Evolutionary conservation across 2,888 invertebrate species (phyloP).

Genomic region (Electrophaes corylata): DNA sequence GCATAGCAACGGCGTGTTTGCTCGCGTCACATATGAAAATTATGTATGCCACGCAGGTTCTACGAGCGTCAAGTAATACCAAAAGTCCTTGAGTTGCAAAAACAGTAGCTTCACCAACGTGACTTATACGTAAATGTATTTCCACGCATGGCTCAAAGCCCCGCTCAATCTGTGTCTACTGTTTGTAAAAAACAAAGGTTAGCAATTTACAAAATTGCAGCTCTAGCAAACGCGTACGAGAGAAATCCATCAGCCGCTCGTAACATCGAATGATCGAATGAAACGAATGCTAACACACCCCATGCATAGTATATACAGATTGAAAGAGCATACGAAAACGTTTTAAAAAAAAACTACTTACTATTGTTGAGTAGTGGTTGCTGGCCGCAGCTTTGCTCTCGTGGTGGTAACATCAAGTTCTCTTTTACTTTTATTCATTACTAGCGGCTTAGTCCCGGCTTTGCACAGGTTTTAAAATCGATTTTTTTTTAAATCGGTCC

Average conservation of each 20-base stretch:
- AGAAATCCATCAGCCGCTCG: slow-evolving; percentile 40
- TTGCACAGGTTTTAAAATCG: too few relatives aligned
- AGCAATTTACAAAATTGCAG: slow-evolving; percentile 53
- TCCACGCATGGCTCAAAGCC: slow-evolving; percentile 39
- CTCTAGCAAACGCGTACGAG: slow-evolving; percentile 42
- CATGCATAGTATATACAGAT: neutral
- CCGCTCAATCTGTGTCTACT: slow-evolving; percentile 50
- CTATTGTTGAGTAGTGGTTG: neutral
- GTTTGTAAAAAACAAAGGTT: slow-evolving; percentile 48
- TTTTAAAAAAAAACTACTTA: neutral
- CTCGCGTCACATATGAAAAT: slow-evolving; percentile 1
- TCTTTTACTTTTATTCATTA: too few relatives aligned
- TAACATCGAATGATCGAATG: slow-evolving; percentile 27
- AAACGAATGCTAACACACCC: slow-evolving; percentile 15
- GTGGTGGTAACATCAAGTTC: too few relatives aligned
- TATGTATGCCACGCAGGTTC: neutral
- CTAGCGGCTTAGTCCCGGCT: too few relatives aligned
- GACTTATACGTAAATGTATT: slow-evolving; percentile 13
- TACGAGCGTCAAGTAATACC: neutral
- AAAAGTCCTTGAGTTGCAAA: slow-evolving; percentile 3
- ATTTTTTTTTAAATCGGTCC: too few relatives aligned
- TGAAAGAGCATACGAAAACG: slow-evolving; percentile 6
- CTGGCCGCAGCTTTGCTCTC: neutral
- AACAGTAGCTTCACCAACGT: neutral
- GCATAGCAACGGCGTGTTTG: neutral